Base-by-base conservation (phyloP, 2,797 vertebrate genomes). In the Sphaeramia orbicularis region DNA sequence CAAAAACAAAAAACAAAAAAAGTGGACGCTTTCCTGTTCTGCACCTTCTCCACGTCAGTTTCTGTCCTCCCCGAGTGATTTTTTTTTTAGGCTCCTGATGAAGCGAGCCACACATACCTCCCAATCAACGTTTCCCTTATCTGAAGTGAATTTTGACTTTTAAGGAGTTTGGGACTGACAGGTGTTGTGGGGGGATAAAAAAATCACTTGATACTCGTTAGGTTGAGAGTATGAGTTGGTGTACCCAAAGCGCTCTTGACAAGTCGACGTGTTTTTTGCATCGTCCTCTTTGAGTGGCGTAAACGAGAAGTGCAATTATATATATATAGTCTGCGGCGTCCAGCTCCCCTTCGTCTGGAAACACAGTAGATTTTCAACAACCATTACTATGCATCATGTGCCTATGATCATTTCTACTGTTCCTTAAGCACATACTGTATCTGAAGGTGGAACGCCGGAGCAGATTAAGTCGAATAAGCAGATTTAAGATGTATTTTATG, bases 61-160 rank as follows among this genome's bases (percentile, higher is more conserved):
- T 81, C 84, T 83, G 84, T 84, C 70, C 72, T 84, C 79, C 78
- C 63, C 58, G 71, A 77, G 88, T 86, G 87, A 86, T 79, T 88
- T 77, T 42, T 48, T 40, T 12, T 11, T 9, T 6, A 18, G 16
- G 62, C 71, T 85, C 62, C 15, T 13, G 36, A 48, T 1, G 7
- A 70, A 48, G 47, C 0, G 54, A 87, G 87, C 79, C 53, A 16
- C 76, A 45, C 54, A 44, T 69, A 70, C 75, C 74, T 82, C 78
- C 84, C 75, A 76, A 63, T 86, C 67, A 72, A 70, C n/a, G 7
- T 71, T 74, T 81, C 72, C 77, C 74, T 90, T 59, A 58, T 41
- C 1, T 65, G 50, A 74, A 59, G 56, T 30, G 37, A 64, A 61
- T 77, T 85, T 74, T 74, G 65, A 77, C 64, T 73, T 56, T 64